These are phyloP conservation scores for Ennomos quercinarius DNA, from an alignment of 2,888 invertebrate genomes.

Conservation along the genomic window DNA sequence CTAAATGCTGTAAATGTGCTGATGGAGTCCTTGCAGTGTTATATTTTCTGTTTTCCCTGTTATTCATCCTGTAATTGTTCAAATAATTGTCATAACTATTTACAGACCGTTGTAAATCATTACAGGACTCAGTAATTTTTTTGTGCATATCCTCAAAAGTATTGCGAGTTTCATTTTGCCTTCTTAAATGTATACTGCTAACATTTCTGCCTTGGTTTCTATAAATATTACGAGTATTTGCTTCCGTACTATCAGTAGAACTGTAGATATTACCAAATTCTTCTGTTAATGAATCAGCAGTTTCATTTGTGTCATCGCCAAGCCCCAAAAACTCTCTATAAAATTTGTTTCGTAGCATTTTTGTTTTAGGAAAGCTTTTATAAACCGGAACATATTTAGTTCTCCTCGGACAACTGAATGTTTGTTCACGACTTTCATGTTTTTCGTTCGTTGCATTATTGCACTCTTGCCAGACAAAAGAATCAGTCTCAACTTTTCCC, in stretches of 20 bases:
- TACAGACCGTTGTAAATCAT: conserved; percentile 61
- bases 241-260: conserved; percentile 42
- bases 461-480: conserved; percentile 62
- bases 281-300: conserved; percentile 12
- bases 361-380: conserved; percentile 53
- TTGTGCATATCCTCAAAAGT: conserved; percentile 57
- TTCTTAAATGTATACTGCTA: conserved; percentile 6
- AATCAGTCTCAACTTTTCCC: conserved; percentile 61
- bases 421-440: conserved; percentile 26
- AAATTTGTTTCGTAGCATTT: conserved; percentile 52
- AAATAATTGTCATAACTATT: conserved; percentile 67
- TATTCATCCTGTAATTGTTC: conserved; percentile 43
- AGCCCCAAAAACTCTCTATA: conserved; percentile 59
- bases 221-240: conserved; percentile 39
- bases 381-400: conserved; percentile 54
- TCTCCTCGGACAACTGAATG: conserved; percentile 43
- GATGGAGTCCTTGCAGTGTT: conserved; percentile 71
- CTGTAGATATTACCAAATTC: conserved; percentile 34
- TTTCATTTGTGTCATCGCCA: conserved; percentile 36
- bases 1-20: conserved; percentile 85
- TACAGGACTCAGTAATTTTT: conserved; percentile 66
- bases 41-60: conserved; percentile 29
- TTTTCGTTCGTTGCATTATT: conserved; percentile 5
- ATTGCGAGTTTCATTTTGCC: conserved; percentile 33
- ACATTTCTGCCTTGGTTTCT: conserved; percentile 27